phyloP scores from a whole-genome alignment of 2,113 vertebrate species.

The Baryphthengus martii region DNA sequence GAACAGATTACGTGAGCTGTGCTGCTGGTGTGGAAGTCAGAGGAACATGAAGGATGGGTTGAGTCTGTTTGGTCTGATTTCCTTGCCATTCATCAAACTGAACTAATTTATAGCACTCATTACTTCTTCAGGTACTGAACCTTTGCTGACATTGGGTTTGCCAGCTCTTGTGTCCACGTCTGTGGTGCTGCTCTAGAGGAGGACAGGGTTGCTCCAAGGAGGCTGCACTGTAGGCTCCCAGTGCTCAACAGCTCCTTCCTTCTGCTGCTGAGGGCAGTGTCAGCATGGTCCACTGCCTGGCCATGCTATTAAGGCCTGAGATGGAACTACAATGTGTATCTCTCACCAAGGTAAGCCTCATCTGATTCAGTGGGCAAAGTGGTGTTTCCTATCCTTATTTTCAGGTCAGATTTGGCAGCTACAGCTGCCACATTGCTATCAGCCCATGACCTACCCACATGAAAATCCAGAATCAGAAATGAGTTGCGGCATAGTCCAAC shows the following conservation, averaged over 20 bases:
- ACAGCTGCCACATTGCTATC: background rate
- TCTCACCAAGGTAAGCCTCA: background rate
- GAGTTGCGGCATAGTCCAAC: background rate
- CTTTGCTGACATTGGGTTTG: background rate
- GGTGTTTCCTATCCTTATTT: background rate
- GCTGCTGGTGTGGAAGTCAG: background rate
- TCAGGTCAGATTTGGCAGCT: background rate
- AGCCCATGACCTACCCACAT: too few relatives aligned
- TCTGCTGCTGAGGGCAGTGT: background rate
- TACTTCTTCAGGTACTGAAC: background rate
- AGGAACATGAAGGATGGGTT: background rate
- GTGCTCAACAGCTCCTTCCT: background rate
- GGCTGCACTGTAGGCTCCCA: background rate
- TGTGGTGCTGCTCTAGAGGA: background rate
- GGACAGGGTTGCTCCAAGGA: background rate
- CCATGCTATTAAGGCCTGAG: background rate
- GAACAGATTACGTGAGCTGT: background rate
- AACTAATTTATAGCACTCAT: background rate
- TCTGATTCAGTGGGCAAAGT: background rate
- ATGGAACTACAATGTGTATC: background rate
- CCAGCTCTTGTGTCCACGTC: fast-evolving
- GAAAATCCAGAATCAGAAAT: background rate
- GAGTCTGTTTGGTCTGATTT: background rate
- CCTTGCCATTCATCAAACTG: background rate
- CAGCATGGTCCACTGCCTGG: background rate